Conservation (phyloP, 2,113 vertebrate species). For the Nesoenas mayeri region DNA sequence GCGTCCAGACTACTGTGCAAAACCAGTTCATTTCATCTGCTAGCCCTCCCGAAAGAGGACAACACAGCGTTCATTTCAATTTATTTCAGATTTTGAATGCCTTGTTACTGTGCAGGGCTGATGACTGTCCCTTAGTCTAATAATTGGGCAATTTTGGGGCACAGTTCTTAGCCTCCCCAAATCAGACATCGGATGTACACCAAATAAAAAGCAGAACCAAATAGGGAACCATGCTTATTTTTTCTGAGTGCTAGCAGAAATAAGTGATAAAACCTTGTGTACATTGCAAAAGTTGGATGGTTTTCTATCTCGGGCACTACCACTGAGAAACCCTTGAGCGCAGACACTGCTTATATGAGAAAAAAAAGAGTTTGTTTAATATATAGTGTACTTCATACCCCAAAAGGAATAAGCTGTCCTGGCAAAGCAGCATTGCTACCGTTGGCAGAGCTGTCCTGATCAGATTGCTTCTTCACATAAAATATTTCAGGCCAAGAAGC, state of each 20-base stretch:
- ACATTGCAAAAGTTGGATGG: not conserved
- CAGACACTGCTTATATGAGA: not conserved
- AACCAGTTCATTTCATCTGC: not conserved
- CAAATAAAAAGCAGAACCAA: not conserved
- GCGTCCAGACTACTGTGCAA: not conserved
- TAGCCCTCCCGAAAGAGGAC: not conserved
- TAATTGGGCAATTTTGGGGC: not conserved
- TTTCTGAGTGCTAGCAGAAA: not conserved
- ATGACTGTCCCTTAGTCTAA: not conserved
- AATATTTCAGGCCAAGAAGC: not conserved
- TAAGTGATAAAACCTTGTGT: not conserved
- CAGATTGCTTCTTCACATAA: not conserved
- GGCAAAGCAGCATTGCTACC: not conserved
- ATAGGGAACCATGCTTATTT: not conserved
- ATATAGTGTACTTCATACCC: too few species aligned
- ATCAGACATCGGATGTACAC: not conserved
- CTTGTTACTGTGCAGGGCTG: not conserved
- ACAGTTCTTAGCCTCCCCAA: not conserved
- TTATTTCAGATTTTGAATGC: not conserved
- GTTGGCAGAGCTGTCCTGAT: not conserved
- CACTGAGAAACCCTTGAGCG: not conserved
- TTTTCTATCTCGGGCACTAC: not conserved
- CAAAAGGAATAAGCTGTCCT: not conserved
- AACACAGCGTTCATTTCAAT: too few species aligned
- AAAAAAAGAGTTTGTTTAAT: not conserved